These are phyloP conservation scores for Xylocopa sonorina DNA, from an alignment of 1,140 invertebrate species.

Conservation along the genomic window DNA sequence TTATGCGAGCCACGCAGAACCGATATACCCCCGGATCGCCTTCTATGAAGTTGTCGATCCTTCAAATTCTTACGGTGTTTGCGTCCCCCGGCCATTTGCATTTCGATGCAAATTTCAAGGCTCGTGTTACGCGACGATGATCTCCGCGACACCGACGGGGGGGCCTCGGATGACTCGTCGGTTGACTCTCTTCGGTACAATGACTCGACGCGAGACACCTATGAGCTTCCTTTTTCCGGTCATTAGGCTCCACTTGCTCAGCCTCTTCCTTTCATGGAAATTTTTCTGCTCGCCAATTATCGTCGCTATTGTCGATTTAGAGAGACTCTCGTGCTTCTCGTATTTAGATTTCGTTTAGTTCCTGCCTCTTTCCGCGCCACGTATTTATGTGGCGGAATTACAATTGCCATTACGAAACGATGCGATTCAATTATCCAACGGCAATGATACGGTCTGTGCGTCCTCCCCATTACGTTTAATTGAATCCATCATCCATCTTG, in stretches of 20 bases:
- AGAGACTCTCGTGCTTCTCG: too few species aligned
- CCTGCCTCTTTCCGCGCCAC: too few species aligned
- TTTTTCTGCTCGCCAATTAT: too few species aligned
- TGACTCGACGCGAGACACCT: background rate
- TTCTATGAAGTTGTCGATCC: conserved; percentile 10
- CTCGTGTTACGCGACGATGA: conserved; percentile 8
- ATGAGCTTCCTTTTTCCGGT: too few species aligned
- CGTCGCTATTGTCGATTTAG: too few species aligned
- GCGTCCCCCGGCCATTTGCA: conserved; percentile 21
- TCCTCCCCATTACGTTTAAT: background rate
- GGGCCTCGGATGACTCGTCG: background rate
- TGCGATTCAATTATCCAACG: background rate
- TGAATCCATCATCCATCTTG: background rate
- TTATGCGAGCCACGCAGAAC: conserved; percentile 8
- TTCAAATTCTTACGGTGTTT: conserved; percentile 15
- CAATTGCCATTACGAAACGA: background rate
- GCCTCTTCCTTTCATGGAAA: background rate
- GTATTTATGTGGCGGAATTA: background rate
- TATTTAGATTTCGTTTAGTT: background rate
- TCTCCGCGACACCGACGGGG: background rate
- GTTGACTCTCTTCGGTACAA: background rate
- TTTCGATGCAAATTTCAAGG: conserved; percentile 25
- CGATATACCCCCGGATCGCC: background rate
- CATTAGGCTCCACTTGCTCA: background rate
- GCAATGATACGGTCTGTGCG: background rate